Evolutionary conservation across 2,797 vertebrate genomes (phyloP).

Genomic region (Ctenopoma multispine): DNA sequence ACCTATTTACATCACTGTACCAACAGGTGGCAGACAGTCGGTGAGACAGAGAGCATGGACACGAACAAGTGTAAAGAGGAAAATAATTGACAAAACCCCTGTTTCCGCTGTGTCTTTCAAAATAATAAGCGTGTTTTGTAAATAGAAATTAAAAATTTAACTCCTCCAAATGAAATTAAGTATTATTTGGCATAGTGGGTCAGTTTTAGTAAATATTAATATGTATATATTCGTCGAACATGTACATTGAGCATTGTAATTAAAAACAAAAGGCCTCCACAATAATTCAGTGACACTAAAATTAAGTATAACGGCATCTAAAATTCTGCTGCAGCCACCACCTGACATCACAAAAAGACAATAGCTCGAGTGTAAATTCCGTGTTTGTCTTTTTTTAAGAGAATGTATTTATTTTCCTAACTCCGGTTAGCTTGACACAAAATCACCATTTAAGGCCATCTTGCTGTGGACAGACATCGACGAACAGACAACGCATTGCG

Average conservation of each 20-base stretch:
- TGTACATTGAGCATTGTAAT: no score
- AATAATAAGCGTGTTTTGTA: conserved; percentile 6
- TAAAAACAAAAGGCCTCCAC: neutral
- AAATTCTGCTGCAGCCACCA: neutral
- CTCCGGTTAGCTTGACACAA: neutral
- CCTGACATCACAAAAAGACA: no score
- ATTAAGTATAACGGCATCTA: neutral
- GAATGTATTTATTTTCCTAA: neutral
- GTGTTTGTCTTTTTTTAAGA: neutral
- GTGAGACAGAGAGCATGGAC: neutral
- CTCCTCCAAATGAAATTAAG: accelerated
- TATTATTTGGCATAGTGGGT: accelerated
- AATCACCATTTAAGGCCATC: conserved; percentile 4
- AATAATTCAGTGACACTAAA: no score
- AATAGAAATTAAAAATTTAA: neutral
- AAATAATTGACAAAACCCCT: accelerated
- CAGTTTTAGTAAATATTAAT: neutral
- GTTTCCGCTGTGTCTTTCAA: conserved; percentile 30
- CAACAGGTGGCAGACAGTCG: conserved; percentile 51
- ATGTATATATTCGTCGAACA: accelerated
- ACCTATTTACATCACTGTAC: conserved; percentile 11
- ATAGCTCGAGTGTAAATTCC: accelerated
- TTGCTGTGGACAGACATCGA: conserved; percentile 10
- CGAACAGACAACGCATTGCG: conserved; percentile 19
- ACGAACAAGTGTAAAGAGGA: accelerated